Conservation (phyloP, 2,888 invertebrate genomes). For the Pyralis farinalis region DNA sequence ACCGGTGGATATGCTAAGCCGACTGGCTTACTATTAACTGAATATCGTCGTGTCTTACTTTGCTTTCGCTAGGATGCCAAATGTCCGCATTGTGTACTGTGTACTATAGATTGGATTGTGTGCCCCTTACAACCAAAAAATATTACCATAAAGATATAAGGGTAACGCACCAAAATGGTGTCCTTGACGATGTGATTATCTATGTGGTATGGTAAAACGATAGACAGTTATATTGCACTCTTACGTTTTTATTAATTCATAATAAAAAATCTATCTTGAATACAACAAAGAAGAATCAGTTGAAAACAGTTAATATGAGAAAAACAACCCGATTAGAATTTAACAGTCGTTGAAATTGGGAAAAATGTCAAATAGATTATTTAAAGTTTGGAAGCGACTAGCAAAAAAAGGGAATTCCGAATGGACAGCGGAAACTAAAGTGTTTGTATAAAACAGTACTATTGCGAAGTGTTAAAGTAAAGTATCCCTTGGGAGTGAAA, state of each 20-base stretch:
- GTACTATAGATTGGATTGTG: too few species aligned
- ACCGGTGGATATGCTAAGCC: too few species aligned
- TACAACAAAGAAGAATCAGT: slow-evolving; percentile 3
- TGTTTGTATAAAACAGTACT: slow-evolving; percentile 21
- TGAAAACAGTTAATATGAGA: slow-evolving; percentile 5
- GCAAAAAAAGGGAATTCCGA: slow-evolving; percentile 29
- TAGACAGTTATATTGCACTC: too few species aligned
- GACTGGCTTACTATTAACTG: too few species aligned
- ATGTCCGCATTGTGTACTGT: too few species aligned
- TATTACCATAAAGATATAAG: too few species aligned
- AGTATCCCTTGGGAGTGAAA: slow-evolving; percentile 22
- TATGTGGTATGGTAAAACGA: too few species aligned
- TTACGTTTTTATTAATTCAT: neutral
- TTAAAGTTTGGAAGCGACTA: slow-evolving; percentile 15
- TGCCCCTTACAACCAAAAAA: too few species aligned
- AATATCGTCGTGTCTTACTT: too few species aligned
- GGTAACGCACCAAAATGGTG: too few species aligned
- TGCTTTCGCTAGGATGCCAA: too few species aligned
- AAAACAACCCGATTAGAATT: slow-evolving; percentile 6
- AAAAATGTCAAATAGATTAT: slow-evolving; percentile 26
- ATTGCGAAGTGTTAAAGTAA: slow-evolving; percentile 25
- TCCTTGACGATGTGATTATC: too few species aligned
- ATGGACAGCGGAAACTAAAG: slow-evolving; percentile 13
- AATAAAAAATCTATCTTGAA: neutral
- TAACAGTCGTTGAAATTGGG: slow-evolving; percentile 14